phyloP scores from a whole-genome alignment of 37 sponge, comb jelly and placozoan species.

The Eunapius fragilis region DNA sequence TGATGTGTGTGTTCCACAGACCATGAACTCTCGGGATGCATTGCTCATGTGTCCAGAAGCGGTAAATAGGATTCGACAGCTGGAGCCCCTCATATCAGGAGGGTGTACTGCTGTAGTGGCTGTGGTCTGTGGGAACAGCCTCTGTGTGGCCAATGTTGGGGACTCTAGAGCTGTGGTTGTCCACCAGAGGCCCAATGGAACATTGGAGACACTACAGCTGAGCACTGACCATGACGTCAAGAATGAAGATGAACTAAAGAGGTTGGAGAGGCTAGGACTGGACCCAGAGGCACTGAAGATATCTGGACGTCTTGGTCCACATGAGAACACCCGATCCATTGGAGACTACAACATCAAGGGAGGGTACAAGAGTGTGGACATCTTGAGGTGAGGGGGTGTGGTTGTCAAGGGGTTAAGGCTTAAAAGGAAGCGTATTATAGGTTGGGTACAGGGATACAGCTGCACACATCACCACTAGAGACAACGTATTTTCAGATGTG shows the following conservation, averaged over 20 bases:
- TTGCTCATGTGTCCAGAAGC: slow-evolving; percentile 33
- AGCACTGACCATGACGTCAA: slow-evolving; percentile 82
- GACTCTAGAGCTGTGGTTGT: slow-evolving; percentile 80
- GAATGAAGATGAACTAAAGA: slow-evolving; percentile 71
- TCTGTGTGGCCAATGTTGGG: slow-evolving; percentile 91
- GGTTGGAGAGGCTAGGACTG: slow-evolving; percentile 73
- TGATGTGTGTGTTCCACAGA: slow-evolving; percentile 23
- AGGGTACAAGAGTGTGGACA: slow-evolving; percentile 87
- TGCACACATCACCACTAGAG: too few species aligned
- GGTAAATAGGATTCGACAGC: slow-evolving; percentile 39
- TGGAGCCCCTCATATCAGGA: slow-evolving; percentile 72
- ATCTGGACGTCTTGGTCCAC: slow-evolving; percentile 61
- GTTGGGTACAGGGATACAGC: too few species aligned
- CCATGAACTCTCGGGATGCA: slow-evolving; percentile 50
- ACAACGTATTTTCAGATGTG: slow-evolving; percentile 55
- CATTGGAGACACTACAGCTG: slow-evolving; percentile 52
- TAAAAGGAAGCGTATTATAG: too few species aligned
- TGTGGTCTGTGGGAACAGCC: slow-evolving; percentile 38
- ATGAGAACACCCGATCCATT: slow-evolving; percentile 88
- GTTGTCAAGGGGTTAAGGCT: not conserved
- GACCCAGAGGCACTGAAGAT: slow-evolving; percentile 43
- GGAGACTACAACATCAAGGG: slow-evolving; percentile 92
- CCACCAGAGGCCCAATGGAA: slow-evolving; percentile 15
- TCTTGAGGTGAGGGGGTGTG: slow-evolving; percentile 39
- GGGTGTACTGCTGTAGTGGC: slow-evolving; percentile 76